These are phyloP conservation scores for Rhynchotus rufescens DNA, from an alignment of 2,797 vertebrate genomes.

Conservation along the genomic window DNA sequence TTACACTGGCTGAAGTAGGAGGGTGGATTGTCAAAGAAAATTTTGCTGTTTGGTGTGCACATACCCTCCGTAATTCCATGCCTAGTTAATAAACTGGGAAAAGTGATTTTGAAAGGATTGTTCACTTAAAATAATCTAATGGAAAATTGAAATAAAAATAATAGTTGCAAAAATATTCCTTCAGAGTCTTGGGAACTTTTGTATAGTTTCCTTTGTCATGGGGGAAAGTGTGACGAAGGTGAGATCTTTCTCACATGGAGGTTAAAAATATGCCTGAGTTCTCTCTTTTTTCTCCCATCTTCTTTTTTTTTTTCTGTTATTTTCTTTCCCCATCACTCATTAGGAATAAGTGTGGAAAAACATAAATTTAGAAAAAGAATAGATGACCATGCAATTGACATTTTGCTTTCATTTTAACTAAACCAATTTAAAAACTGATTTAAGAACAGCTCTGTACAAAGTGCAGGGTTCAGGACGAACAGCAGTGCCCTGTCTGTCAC, in stretches of 20 bases:
- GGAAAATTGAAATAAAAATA: background rate
- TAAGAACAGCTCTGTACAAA: background rate
- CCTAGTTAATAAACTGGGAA: background rate
- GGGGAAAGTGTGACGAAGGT: background rate
- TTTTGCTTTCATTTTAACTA: background rate
- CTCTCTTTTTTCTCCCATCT: background rate
- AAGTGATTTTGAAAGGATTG: background rate
- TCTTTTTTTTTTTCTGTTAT: background rate
- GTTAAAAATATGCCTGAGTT: background rate
- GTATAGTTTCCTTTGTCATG: background rate
- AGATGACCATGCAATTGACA: background rate
- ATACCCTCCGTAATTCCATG: background rate
- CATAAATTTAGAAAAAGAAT: background rate
- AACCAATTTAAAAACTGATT: background rate
- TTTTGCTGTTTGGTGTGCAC: background rate
- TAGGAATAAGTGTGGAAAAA: background rate
- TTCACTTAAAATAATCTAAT: background rate
- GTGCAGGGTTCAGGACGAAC: background rate
- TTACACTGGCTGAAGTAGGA: background rate
- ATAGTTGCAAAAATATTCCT: background rate
- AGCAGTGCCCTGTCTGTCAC: background rate
- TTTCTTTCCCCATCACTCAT: background rate
- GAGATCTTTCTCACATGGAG: background rate
- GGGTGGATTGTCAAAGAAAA: background rate
- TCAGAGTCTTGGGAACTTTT: background rate